Evolutionary conservation across 2,797 vertebrate species (phyloP), one percentile per base, ranked within the genome.

Genomic region (Helicolenus hilgendorfi): DNA sequence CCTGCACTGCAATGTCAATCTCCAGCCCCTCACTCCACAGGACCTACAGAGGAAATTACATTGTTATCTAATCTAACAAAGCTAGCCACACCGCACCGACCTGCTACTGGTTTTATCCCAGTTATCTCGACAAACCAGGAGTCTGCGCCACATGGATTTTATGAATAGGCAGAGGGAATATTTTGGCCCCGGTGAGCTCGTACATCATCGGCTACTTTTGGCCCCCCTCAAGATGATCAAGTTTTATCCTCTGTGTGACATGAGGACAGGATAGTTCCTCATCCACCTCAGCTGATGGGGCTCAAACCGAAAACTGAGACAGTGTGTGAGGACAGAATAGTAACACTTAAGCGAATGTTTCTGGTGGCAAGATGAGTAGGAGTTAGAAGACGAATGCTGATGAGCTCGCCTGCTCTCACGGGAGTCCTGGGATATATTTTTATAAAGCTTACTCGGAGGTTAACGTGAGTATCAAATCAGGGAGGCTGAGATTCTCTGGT

Each of bases 31-130:
- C 88, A 41, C 72, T 84, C 31, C 22, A 70, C 72, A 88, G 60
- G 63, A 84, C 73, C 79, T 69, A 77, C 80, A 84, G 81, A 93
- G 85, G 88, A 93, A 94, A 92, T 93, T 78, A 93, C 87, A 86
- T 75, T 20, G 15, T 87, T 91, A 93, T 96, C 88, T 92, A 77
- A 94, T 94, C 89, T 85, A 63, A 89, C 77, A 88, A 89, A 79
- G 63, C 55, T 55, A 45, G 67, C 65, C 83, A 70, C 72, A 24
- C 49, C 6, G 35, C 71, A 35, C 70, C 56, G 15, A 80, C 31
- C 86, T 38, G 41, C 77, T 36, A 26, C 83, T 87, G 79, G 62
- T 83, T 83, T 92, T 62, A 86, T 78, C 79, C n/a, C 22, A n/a
- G 78, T 77, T 87, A 91, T 94, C 86, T 90, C 55, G 2, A 75